These are phyloP conservation scores for Xyliphius kryptos DNA, from an alignment of 2,113 vertebrate genomes.

Conservation along the genomic window DNA sequence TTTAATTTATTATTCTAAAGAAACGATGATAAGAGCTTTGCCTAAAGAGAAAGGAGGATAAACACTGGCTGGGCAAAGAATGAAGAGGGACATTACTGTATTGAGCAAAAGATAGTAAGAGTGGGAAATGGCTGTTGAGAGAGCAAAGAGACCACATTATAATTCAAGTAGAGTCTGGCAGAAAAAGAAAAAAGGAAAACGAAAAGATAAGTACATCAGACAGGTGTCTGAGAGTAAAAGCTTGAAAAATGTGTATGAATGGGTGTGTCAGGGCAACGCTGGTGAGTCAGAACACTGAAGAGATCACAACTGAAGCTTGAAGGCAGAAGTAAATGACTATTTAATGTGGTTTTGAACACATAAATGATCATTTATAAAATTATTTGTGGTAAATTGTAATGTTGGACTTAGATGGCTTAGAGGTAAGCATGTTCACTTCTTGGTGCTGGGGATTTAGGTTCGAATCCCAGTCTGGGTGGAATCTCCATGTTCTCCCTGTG, in stretches of 20 bases:
- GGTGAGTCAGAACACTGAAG: conserved; percentile 22
- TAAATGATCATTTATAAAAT: no score
- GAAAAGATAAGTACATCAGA: conserved; percentile 19
- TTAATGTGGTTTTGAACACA: no score
- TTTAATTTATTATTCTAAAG: conserved; percentile 3
- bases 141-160: conserved; percentile 12
- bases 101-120: neutral
- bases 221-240: conserved; percentile 10
- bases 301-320: conserved; percentile 1
- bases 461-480: no score
- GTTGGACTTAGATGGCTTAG: no score
- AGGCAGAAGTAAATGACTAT: no score
- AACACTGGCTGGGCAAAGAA: neutral
- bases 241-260: neutral
- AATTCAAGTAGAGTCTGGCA: conserved; percentile 2
- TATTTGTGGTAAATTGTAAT: no score
- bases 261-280: neutral
- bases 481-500: no score
- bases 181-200: conserved; percentile 9
- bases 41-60: neutral
- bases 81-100: conserved; percentile 1
- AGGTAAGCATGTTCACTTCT: no score
- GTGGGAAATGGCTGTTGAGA: conserved; percentile 1
- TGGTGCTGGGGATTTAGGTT: no score
- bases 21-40: conserved; percentile 12